Evolutionary conservation across 2,113 vertebrate genomes (phyloP).

Genomic region (Erythrocebus patas): DNA sequence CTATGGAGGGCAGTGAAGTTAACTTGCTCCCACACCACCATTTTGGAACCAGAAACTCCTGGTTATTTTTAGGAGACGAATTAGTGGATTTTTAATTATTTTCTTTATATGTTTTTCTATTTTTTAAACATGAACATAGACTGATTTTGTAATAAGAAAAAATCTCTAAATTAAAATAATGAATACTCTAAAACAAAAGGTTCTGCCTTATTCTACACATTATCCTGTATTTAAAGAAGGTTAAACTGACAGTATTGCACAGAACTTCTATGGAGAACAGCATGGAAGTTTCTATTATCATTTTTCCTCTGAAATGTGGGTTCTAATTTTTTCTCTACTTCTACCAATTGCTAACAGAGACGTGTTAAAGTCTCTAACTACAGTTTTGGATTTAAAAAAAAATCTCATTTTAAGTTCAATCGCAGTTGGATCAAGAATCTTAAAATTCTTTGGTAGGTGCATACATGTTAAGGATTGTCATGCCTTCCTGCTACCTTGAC

Average conservation of each 20-base stretch:
- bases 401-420: background rate
- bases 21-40: background rate
- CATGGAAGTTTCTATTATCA: too few species aligned
- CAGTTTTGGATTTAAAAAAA: background rate
- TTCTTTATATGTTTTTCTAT: background rate
- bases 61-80: background rate
- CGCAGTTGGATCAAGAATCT: background rate
- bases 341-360: background rate
- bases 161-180: background rate
- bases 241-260: background rate
- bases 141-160: background rate
- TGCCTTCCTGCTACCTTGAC: background rate
- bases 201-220: background rate
- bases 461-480: background rate
- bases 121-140: background rate
- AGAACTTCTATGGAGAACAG: background rate
- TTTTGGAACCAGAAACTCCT: background rate
- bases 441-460: background rate
- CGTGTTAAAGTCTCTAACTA: background rate
- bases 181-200: background rate
- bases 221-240: background rate
- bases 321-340: background rate
- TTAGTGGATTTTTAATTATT: background rate
- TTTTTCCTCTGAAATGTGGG: too few species aligned
- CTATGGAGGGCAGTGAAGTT: background rate